Evolutionary conservation across 2,888 invertebrate genomes (phyloP).

Genomic region (Calliopum simillimum): DNA sequence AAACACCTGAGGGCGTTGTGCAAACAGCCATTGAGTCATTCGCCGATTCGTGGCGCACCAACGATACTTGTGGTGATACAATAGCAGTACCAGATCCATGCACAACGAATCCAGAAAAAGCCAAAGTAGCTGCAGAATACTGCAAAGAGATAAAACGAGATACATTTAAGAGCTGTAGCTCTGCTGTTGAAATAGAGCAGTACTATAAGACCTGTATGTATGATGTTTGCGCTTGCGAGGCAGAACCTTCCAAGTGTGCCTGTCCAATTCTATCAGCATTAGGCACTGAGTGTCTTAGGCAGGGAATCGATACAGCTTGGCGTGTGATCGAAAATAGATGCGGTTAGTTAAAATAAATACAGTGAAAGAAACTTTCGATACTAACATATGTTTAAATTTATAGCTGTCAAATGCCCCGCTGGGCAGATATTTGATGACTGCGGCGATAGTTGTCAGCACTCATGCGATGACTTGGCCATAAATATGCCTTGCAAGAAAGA

Average conservation of each 20-base stretch:
- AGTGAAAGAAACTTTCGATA: too few species aligned
- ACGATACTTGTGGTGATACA: slow-evolving; percentile 77
- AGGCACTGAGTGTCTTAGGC: slow-evolving; percentile 81
- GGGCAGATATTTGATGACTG: slow-evolving; percentile 87
- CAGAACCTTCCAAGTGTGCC: slow-evolving; percentile 72
- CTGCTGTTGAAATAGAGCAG: slow-evolving; percentile 81
- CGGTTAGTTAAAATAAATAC: slow-evolving; percentile 69
- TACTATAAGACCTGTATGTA: slow-evolving; percentile 86
- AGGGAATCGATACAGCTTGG: slow-evolving; percentile 82
- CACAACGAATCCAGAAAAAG: slow-evolving; percentile 77
- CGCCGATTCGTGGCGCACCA: slow-evolving; percentile 91
- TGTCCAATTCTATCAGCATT: slow-evolving; percentile 87
- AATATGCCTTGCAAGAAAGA: slow-evolving; percentile 58
- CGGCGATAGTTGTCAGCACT: slow-evolving; percentile 84
- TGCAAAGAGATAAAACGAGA: slow-evolving; percentile 70
- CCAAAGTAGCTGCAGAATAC: slow-evolving; percentile 76
- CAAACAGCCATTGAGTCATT: slow-evolving; percentile 84
- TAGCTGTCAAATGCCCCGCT: slow-evolving; percentile 79
- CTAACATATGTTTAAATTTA: not conserved
- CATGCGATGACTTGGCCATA: slow-evolving; percentile 74
- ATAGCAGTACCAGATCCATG: slow-evolving; percentile 77
- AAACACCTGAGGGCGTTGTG: slow-evolving; percentile 87
- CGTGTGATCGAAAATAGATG: slow-evolving; percentile 80
- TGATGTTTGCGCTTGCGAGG: slow-evolving; percentile 87
- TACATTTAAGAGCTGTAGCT: slow-evolving; percentile 78